Conservation (phyloP, 1,140 invertebrate species). For the Schlechtendalia chinensis region DNA sequence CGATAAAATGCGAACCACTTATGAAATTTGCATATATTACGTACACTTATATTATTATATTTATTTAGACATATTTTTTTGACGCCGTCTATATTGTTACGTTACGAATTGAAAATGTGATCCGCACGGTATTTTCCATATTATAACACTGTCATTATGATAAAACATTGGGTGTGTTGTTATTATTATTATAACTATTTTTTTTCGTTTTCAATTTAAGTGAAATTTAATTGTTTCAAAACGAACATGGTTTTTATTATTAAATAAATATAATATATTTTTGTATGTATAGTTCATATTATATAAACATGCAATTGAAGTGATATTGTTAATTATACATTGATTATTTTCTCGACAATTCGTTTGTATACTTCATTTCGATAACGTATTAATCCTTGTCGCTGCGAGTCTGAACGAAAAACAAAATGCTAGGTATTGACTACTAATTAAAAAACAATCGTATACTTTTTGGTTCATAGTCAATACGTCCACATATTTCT, state of each 20-base stretch:
- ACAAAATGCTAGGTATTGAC: no score
- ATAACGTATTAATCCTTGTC: no score
- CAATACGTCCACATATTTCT: no score
- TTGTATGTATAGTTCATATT: constrained; percentile 8
- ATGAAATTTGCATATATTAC: background rate
- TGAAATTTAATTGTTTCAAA: background rate
- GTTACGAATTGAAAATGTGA: background rate
- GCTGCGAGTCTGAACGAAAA: no score
- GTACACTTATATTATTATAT: background rate
- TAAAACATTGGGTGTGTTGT: constrained; percentile 1
- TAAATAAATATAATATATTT: constrained; percentile 8
- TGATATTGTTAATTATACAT: constrained; percentile 23
- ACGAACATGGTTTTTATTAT: background rate
- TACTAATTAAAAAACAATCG: no score
- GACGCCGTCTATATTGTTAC: background rate
- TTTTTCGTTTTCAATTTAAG: background rate
- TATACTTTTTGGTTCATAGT: no score
- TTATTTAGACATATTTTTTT: background rate
- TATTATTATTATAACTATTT: background rate
- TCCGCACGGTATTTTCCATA: no score
- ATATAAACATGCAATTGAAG: background rate
- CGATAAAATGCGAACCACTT: background rate
- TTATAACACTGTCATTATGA: background rate
- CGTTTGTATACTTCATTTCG: background rate
- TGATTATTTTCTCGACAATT: background rate